Base-by-base conservation (phyloP, 1,140 invertebrate genomes). In the Drosophila kohkoa region DNA sequence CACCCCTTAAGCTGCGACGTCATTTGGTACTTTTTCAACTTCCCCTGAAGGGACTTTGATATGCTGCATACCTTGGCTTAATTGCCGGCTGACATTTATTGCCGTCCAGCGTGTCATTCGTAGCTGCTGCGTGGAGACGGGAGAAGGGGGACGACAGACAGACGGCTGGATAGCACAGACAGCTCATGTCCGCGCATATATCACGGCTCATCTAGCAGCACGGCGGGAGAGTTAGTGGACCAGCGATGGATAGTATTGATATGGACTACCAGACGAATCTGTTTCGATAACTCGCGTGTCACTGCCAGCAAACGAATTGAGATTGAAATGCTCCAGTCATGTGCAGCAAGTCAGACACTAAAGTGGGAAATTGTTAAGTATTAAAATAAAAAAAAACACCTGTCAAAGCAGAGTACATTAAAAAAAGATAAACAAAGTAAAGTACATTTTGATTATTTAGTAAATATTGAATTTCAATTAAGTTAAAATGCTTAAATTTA, bases 31-130 rank as follows among this genome's bases (percentile, higher is more conserved):
- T 32, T 80, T 77, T 66, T 3, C 6, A 51, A 15, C 2, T 32
- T 57, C 64, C 73, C 79, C 48, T 57, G 2, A 8, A 7, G 2
- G 57, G 5, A 15, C 20, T 25, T 25, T 25, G 20, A 25, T 25
- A 1, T 49, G 13, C 16, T 43, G 20, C 41, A 28, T 43, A 25
- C 52, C 67, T 75, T 38, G 69, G 66, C 65, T 76, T 87, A 77
- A 80, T 86, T 82, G 82, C 69, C 54, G 77, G 20, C 62, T 81
- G 65, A 85, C 77, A 75, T 80, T 86, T 63, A 86, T 79, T 81
- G 77, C 68, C 38, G 68, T 75, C 76, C 79, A 69, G 68, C 58
- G 62, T 70, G 68, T 68, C 72, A 71, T 77, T 74, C 62, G 35
- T 15, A 20, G 25, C 38, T 13, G 30, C 55, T 59, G 59, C 45